Conservation (phyloP, 1,140 invertebrate genomes). For the Neuroterus valhalla region DNA sequence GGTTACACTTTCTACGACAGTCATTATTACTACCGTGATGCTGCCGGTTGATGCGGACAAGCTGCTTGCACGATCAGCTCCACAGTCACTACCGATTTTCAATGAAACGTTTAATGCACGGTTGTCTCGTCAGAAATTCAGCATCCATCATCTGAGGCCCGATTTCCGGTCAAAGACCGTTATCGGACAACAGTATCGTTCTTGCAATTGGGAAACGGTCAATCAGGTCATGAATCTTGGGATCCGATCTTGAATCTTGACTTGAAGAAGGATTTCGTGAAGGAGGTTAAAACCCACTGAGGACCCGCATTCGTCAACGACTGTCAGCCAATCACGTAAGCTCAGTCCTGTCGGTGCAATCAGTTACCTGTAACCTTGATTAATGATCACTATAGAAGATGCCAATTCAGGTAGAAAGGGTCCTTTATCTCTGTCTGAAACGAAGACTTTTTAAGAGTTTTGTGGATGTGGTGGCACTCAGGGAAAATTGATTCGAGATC, state of each 20-base stretch:
- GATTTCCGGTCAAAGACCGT: constrained; percentile 7
- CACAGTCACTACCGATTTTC: constrained; percentile 21
- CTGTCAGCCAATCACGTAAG: background rate
- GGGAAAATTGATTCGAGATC: too few relatives aligned
- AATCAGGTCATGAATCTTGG: background rate
- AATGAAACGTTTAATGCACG: constrained; percentile 1
- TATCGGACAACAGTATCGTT: background rate
- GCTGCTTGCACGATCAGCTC: constrained; percentile 7
- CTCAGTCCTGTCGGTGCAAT: background rate
- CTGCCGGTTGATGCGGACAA: constrained; percentile 10
- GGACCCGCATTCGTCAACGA: constrained; percentile 9
- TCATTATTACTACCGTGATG: constrained; percentile 38
- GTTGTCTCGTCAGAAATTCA: background rate
- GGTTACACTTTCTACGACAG: constrained; percentile 32
- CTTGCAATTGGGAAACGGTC: background rate
- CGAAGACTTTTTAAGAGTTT: background rate
- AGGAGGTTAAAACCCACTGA: background rate
- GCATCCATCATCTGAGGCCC: constrained; percentile 14
- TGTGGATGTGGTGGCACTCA: too few relatives aligned
- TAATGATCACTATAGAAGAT: constrained; percentile 5
- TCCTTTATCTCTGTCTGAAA: background rate
- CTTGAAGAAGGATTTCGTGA: background rate
- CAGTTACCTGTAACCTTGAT: constrained; percentile 5
- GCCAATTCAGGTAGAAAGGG: background rate
- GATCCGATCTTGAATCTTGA: constrained; percentile 26